Evolutionary conservation across 2,888 invertebrate species (phyloP).

Genomic region (Tillus elongatus): DNA sequence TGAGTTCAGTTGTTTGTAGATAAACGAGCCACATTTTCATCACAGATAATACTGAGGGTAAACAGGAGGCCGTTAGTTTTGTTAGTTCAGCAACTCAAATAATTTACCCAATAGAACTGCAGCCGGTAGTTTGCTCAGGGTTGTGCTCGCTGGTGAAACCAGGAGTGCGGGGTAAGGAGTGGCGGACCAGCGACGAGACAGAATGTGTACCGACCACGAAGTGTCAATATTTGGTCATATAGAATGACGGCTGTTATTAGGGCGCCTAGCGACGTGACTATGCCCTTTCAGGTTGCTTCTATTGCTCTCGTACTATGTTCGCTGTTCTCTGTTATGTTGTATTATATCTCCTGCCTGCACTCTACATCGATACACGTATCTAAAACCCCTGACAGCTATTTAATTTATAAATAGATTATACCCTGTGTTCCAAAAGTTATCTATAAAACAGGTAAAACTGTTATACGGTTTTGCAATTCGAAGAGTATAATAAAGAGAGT

Average conservation of each 20-base stretch:
- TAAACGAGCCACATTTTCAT: slow-evolving; percentile 41
- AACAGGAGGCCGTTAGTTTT: slow-evolving; percentile 42
- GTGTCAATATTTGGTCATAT: slow-evolving; percentile 41
- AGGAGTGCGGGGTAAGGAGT: slow-evolving; percentile 20
- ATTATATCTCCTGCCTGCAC: no score
- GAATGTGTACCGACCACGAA: slow-evolving; percentile 37
- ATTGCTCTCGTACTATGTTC: no score
- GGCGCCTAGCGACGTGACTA: slow-evolving; percentile 26
- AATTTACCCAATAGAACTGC: slow-evolving; percentile 43
- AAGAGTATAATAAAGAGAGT: no score
- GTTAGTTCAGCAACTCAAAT: slow-evolving; percentile 45
- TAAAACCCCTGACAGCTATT: no score
- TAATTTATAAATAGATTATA: no score
- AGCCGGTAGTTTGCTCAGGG: slow-evolving; percentile 39
- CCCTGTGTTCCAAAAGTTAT: no score
- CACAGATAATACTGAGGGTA: slow-evolving; percentile 42
- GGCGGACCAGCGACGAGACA: slow-evolving; percentile 26
- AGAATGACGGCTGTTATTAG: slow-evolving; percentile 40
- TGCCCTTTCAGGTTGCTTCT: no score
- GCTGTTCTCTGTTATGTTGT: no score
- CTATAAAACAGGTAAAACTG: no score
- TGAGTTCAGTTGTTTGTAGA: slow-evolving; percentile 33
- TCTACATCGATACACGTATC: no score
- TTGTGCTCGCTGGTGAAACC: slow-evolving; percentile 22
- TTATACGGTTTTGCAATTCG: no score